A percentile compares a stretch with the other conserved stretches of the same genome.
Evolutionary conservation across 2,113 vertebrate genomes (phyloP).

Genomic region (Drymodes brunneopygia): DNA sequence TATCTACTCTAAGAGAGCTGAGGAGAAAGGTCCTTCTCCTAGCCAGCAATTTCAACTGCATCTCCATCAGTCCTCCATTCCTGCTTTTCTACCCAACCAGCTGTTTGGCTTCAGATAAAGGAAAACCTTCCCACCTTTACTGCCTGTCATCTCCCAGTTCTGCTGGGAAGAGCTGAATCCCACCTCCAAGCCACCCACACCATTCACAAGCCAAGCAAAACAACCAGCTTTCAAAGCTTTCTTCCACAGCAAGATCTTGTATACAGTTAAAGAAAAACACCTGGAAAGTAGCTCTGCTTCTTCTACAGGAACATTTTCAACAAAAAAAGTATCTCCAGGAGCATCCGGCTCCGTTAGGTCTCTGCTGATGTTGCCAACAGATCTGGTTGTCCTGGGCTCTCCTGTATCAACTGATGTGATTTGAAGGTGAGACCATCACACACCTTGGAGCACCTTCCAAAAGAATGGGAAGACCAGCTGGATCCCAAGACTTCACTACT

Average conservation of each 20-base stretch:
- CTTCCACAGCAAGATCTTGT: neutral
- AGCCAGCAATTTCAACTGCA: neutral
- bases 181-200: neutral
- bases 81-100: neutral
- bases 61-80: neutral
- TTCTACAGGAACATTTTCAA: neutral
- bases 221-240: neutral
- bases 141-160: neutral
- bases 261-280: neutral
- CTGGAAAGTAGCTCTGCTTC: neutral
- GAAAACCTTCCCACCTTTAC: neutral
- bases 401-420: rapidly evolving
- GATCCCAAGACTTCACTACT: neutral
- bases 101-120: neutral
- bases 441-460: neutral
- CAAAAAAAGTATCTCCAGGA: neutral
- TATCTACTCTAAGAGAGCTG: neutral
- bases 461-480: neutral
- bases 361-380: neutral
- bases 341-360: neutral
- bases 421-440: neutral
- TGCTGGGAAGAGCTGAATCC: neutral
- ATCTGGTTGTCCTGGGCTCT: neutral
- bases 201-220: neutral
- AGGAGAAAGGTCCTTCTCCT: neutral